Conservation (phyloP, 2,797 vertebrate species). For the Anabacerthia variegaticeps region DNA sequence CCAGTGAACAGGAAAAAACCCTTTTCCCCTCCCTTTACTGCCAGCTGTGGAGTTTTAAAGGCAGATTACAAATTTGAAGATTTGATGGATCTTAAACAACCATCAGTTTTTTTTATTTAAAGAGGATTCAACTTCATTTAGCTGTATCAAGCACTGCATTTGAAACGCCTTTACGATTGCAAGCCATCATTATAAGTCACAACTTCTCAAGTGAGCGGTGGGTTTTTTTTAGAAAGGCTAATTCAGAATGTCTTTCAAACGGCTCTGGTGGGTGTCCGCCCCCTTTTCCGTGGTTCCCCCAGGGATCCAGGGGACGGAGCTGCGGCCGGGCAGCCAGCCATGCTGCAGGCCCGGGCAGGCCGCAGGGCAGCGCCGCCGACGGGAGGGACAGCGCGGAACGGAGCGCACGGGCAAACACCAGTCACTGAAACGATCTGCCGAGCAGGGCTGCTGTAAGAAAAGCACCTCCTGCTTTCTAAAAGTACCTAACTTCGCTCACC, state of each 20-base stretch:
- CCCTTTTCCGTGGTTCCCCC: not conserved
- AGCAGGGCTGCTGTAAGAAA: not conserved
- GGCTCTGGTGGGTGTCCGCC: not conserved
- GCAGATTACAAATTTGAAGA: not conserved
- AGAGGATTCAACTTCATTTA: not conserved
- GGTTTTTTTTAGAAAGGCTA: not conserved
- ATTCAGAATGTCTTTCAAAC: not conserved
- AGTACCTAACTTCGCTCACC: accelerated
- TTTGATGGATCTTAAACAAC: not conserved
- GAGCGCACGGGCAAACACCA: not conserved
- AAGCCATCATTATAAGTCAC: not conserved
- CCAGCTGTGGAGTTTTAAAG: not conserved
- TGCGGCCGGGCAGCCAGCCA: not conserved
- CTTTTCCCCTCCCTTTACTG: not conserved
- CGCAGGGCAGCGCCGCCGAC: accelerated
- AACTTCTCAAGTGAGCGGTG: not conserved
- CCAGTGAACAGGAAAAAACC: not conserved
- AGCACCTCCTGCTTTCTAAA: not conserved
- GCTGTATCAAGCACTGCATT: not conserved
- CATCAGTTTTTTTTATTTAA: not conserved
- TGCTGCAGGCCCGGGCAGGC: not conserved
- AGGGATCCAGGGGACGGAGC: not conserved
- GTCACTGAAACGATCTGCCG: not conserved
- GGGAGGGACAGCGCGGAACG: not conserved
- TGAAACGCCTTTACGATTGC: not conserved